phyloP scores from a whole-genome alignment of 2,113 vertebrate genomes.

The Triplophysa rosa region DNA sequence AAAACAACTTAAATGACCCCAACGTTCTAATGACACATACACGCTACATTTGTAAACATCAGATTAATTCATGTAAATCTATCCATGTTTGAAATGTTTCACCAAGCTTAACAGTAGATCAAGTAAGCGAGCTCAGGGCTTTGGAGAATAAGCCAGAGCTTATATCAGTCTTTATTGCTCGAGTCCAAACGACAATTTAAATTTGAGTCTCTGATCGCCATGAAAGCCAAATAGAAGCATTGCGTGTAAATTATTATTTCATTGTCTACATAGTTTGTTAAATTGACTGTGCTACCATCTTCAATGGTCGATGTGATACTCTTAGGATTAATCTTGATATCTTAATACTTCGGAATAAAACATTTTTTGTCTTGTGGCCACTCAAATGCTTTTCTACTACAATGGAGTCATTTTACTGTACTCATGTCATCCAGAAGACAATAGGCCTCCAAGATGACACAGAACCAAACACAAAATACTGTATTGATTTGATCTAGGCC shows the following conservation, averaged over 20 bases:
- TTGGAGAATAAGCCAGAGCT: constrained; percentile 24
- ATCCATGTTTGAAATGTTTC: constrained; percentile 24
- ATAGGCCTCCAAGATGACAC: background rate
- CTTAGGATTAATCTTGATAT: background rate
- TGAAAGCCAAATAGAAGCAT: background rate
- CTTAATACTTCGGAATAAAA: background rate
- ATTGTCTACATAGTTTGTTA: background rate
- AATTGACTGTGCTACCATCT: background rate
- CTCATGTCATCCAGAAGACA: background rate
- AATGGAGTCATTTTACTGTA: background rate
- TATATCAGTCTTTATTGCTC: background rate
- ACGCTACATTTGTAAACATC: constrained; percentile 31
- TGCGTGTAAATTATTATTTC: background rate
- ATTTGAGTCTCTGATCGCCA: constrained; percentile 2
- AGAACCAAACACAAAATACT: constrained; percentile 15
- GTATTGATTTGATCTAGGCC: constrained; percentile 21
- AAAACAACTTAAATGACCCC: constrained; percentile 23
- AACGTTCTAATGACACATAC: constrained; percentile 53
- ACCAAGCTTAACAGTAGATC: constrained; percentile 13
- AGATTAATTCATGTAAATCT: constrained; percentile 28
- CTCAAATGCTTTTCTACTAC: background rate
- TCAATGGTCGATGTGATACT: background rate
- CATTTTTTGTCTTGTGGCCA: no score
- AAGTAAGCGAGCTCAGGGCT: constrained; percentile 6
- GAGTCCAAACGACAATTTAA: background rate